A percentile compares a stretch with the other conserved stretches of the same genome.
These are phyloP conservation scores for Alcis repandata DNA, from an alignment of 2,888 invertebrate species.

Conservation along the genomic window DNA sequence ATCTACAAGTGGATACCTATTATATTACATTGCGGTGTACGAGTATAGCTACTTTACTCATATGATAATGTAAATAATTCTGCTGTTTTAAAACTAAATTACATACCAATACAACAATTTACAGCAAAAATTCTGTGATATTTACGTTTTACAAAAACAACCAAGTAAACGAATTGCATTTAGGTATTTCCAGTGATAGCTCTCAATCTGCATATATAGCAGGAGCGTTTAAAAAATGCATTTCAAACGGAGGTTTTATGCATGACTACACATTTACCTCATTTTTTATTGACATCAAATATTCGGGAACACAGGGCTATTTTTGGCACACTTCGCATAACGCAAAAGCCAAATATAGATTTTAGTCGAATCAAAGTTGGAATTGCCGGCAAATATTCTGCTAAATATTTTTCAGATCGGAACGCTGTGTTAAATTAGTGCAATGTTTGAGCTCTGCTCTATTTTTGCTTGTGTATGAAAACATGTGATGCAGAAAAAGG, in stretches of 20 bases:
- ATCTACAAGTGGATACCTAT: too few relatives aligned
- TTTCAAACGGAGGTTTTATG: conserved; percentile 24
- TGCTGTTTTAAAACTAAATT: background rate
- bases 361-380: conserved; percentile 20
- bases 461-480: background rate
- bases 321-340: conserved; percentile 17
- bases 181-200: conserved; percentile 30
- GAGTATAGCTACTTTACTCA: background rate
- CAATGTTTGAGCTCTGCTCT: background rate
- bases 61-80: background rate
- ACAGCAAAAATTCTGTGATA: too few relatives aligned
- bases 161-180: conserved; percentile 22
- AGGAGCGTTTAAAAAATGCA: conserved; percentile 30
- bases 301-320: conserved; percentile 18
- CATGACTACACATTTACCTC: conserved; percentile 29
- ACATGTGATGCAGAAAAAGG: too few relatives aligned
- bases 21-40: background rate
- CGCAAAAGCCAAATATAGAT: conserved; percentile 24
- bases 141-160: conserved; percentile 19
- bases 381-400: conserved; percentile 11
- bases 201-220: conserved; percentile 41
- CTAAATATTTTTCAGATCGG: background rate
- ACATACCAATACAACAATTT: background rate
- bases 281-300: conserved; percentile 37
- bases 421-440: background rate